phyloP scores from a whole-genome alignment of 2,113 vertebrate species.

The Pyxicephalus adspersus region DNA sequence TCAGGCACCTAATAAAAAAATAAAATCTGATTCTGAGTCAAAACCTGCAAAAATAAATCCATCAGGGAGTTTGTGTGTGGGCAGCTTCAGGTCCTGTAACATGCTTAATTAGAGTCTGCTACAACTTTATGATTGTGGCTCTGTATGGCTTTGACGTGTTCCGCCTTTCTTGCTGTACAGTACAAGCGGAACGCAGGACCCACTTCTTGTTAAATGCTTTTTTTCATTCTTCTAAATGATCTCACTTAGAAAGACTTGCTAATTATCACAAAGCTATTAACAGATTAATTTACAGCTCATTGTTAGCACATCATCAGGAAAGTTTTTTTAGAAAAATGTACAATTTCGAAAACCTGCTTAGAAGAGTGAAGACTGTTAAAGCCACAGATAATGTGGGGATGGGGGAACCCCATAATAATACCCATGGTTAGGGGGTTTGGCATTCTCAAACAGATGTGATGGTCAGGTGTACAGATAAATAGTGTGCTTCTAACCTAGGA shows the following conservation, averaged over 20 bases:
- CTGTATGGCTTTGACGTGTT: conserved; percentile 23
- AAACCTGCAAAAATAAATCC: conserved; percentile 1
- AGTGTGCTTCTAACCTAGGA: too few relatives aligned
- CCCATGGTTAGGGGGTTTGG: too few relatives aligned
- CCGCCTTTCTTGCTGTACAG: conserved; percentile 24
- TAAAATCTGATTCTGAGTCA: too few relatives aligned
- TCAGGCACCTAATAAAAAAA: too few relatives aligned
- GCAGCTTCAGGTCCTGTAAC: conserved; percentile 10
- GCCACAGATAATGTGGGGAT: too few relatives aligned
- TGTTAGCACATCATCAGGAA: background rate
- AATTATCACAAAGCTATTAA: conserved; percentile 25
- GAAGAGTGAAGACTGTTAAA: too few relatives aligned
- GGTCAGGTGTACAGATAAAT: too few relatives aligned
- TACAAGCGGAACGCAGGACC: background rate
- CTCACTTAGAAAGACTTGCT: conserved; percentile 15
- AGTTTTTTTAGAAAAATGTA: too few relatives aligned
- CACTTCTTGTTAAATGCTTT: background rate
- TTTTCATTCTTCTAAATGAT: conserved; percentile 1
- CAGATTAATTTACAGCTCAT: conserved; percentile 40
- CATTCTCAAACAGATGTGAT: too few relatives aligned
- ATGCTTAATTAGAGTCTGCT: conserved; percentile 28
- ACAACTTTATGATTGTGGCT: conserved; percentile 27
- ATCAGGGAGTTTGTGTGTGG: background rate
- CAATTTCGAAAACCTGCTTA: too few relatives aligned
- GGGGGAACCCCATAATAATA: too few relatives aligned